Evolutionary conservation across 2,888 invertebrate genomes (phyloP), one percentile per base, ranked within the genome.

Genomic region (Thera britannica): DNA sequence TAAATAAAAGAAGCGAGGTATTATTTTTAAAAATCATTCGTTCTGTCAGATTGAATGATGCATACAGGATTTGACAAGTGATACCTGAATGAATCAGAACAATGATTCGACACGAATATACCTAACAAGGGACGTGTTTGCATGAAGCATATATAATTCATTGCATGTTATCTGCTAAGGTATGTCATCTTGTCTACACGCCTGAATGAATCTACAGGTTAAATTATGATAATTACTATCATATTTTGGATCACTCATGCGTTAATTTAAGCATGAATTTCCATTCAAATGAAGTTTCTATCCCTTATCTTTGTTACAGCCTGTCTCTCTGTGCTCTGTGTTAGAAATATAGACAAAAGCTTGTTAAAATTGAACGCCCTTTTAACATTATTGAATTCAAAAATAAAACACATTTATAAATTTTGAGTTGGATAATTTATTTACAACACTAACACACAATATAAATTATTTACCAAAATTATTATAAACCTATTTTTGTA

Each of bases 91-190:
- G 66, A 70, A 60, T 70, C 65, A 70, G 60, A 56, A 9, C 48
- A 54, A 66, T 66, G 63, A 70, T 58, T 70, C 62, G 60, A 48
- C 35, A 35, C 57, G 52, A 38, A 59, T 59, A 54, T 55, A 51
- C 46, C 51, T 58, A 51, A 23, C 46, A 36, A 58, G 59, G 52
- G 7, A 36, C 44, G 57, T 54, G 58, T 66, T 57, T 63, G 63
- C 66, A 63, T 70, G 66, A n/a, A 59, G 38, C 57, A 46, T 58
- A 60, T 65, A 62, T 66, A 62, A 63, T 44, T 70, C 58, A 61
- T 60, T 61, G 70, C 70, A 70, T 66, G 70, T 60, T 62, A 69
- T 66, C 69, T 35, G 9, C 34, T 57, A 52, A 60, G 56, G 54
- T 46, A 51, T 58, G 54, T 68, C 64, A 62, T 57, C 52, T 36